A percentile compares a stretch with the other conserved stretches of the same genome.
Evolutionary conservation across 2,797 vertebrate genomes (phyloP).

Genomic region (Benthosema pterotum): DNA sequence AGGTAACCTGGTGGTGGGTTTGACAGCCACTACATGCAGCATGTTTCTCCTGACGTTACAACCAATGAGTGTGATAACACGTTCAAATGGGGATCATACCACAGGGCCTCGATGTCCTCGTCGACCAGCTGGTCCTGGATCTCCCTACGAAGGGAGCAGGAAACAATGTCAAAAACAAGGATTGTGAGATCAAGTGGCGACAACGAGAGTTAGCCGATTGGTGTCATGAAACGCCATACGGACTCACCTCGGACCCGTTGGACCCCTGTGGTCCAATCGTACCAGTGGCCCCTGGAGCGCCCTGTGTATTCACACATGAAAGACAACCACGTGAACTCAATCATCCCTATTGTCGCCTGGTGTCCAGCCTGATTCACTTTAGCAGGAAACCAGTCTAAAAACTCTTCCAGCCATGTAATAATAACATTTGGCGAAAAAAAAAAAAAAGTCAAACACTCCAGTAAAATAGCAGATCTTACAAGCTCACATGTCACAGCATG

Average conservation of each 20-base stretch:
- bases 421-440: too few species aligned
- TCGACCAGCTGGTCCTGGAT: slow-evolving; percentile 76
- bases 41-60: neutral
- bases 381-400: too few species aligned
- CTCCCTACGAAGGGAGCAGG: slow-evolving; percentile 72
- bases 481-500: too few species aligned
- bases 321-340: too few species aligned
- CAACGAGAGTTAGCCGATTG: neutral
- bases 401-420: too few species aligned
- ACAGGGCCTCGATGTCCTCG: slow-evolving; percentile 76
- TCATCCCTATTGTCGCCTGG: too few species aligned
- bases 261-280: slow-evolving; percentile 70
- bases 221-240: neutral
- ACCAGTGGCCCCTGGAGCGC: slow-evolving; percentile 75
- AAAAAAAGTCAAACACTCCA: too few species aligned
- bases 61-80: neutral
- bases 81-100: slow-evolving; percentile 52
- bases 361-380: too few species aligned
- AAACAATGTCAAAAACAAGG: slow-evolving; percentile 1
- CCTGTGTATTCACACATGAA: slow-evolving; percentile 61
- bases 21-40: neutral
- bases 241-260: slow-evolving; percentile 83
- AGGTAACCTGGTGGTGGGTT: neutral
- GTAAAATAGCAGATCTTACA: too few species aligned
- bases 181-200: too few species aligned